Conservation (phyloP, 2,113 vertebrate genomes). For the Brevimyrus niger region DNA sequence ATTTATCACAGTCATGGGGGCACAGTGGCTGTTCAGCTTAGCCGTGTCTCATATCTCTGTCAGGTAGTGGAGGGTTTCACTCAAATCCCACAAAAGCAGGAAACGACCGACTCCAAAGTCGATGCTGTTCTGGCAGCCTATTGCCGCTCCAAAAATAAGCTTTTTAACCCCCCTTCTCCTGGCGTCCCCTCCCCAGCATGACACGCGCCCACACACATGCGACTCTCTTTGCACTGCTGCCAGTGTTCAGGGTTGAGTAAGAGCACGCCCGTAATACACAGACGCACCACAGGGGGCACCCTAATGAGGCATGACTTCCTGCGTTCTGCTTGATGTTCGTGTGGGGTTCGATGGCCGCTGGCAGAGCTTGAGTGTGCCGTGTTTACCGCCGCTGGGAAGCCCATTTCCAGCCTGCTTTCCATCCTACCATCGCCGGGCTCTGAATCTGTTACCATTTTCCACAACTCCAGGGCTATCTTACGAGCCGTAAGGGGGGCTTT, state of each 20-base stretch:
- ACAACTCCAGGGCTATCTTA: slow-evolving; percentile 43
- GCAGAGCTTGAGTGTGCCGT: slow-evolving; percentile 7
- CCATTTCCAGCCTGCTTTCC: slow-evolving; percentile 54
- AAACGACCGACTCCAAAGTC: not conserved
- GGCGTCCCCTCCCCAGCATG: not conserved
- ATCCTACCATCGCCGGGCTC: slow-evolving; percentile 44
- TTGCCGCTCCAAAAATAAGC: not conserved
- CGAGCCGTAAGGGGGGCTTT: slow-evolving; percentile 32
- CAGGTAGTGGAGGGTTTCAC: not conserved
- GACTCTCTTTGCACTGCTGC: not conserved
- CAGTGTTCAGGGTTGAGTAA: not conserved
- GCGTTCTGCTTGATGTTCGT: not conserved
- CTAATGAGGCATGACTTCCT: not conserved
- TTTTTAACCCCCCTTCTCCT: not conserved
- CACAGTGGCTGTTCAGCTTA: not conserved
- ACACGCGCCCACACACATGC: not conserved
- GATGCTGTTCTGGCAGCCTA: no score
- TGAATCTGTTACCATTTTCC: slow-evolving; percentile 51
- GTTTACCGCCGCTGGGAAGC: slow-evolving; percentile 45
- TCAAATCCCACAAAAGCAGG: not conserved
- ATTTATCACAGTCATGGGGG: not conserved
- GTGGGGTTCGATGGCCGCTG: not conserved
- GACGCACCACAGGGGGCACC: not conserved
- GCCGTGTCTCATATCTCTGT: not conserved
- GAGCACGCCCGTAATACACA: not conserved